Percentiles rank a stretch among this genome's conserved stretches.
Evolutionary conservation across 2,113 vertebrate genomes (phyloP).

Genomic region (Python bivittatus): DNA sequence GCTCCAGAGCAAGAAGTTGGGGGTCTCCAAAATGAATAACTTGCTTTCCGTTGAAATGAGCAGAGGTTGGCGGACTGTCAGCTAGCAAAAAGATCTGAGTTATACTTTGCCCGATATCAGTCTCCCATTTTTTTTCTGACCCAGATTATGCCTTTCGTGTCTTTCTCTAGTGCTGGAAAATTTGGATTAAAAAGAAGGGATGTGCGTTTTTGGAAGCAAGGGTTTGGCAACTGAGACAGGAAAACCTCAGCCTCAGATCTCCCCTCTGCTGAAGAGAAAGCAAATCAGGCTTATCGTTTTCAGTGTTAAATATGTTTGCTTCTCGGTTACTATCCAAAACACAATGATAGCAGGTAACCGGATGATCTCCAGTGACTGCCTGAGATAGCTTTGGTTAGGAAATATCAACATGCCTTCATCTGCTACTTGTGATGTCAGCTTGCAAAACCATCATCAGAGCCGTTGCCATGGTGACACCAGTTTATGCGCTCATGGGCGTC

Average conservation of each 20-base stretch:
- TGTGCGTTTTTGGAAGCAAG: not conserved
- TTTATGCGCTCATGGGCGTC: not conserved
- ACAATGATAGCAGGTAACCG: not conserved
- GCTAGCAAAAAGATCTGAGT: not conserved
- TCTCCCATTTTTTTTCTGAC: not conserved
- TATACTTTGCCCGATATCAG: not conserved
- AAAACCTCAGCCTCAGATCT: too few relatives aligned
- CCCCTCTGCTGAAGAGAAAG: not conserved
- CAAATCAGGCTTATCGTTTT: not conserved
- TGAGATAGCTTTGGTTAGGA: not conserved
- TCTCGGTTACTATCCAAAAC: not conserved
- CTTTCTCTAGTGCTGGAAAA: not conserved
- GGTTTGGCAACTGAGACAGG: not conserved
- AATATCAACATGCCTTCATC: not conserved
- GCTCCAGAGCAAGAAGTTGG: not conserved
- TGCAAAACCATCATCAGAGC: not conserved
- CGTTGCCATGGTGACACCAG: constrained; percentile 16
- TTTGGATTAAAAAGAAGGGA: not conserved
- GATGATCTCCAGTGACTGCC: too few relatives aligned
- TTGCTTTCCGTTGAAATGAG: not conserved
- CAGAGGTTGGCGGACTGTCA: not conserved
- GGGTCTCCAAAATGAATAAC: not conserved
- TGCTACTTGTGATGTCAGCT: not conserved
- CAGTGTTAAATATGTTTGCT: not conserved
- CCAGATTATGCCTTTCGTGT: not conserved